A percentile compares a stretch with the other conserved stretches of the same genome.
These are phyloP conservation scores for Pao palembangensis DNA, from an alignment of 2,113 vertebrate genomes.

Conservation along the genomic window DNA sequence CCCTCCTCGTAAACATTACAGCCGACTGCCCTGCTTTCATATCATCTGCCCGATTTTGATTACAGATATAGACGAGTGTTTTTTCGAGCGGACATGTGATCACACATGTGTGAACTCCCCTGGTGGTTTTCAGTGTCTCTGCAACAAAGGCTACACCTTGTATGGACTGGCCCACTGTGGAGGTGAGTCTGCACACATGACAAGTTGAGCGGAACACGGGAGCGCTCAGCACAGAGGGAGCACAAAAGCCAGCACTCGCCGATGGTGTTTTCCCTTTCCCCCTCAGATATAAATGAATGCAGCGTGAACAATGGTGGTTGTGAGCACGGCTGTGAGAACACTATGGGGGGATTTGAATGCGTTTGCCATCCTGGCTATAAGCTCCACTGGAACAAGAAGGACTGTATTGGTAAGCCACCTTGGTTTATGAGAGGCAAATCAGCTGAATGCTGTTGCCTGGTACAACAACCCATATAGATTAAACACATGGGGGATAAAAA, in stretches of 20 bases:
- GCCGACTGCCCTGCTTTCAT: conserved; percentile 53
- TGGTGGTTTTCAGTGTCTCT: conserved; percentile 88
- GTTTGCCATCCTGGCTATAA: conserved; percentile 85
- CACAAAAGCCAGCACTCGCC: conserved; percentile 1
- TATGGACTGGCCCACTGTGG: conserved; percentile 94
- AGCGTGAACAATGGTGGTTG: conserved; percentile 93
- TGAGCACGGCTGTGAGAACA: conserved; percentile 89
- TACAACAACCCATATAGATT: conserved; percentile 11
- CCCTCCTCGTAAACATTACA: conserved; percentile 43
- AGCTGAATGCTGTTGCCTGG: not conserved
- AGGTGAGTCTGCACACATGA: conserved; percentile 77
- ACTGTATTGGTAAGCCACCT: conserved; percentile 90
- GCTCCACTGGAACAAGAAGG: conserved; percentile 97
- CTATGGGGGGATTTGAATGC: conserved; percentile 84
- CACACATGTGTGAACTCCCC: conserved; percentile 93
- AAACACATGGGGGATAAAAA: conserved; percentile 66
- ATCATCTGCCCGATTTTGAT: conserved; percentile 60
- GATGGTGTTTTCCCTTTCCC: conserved; percentile 10
- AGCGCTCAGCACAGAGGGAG: conserved; percentile 8
- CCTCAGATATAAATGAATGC: conserved; percentile 91
- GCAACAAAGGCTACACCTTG: conserved; percentile 88
- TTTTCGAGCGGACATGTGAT: conserved; percentile 92
- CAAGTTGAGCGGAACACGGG: conserved; percentile 25
- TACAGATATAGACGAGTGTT: conserved; percentile 97
- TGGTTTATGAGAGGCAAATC: not conserved